These are phyloP conservation scores for Hippasteria phrygiana DNA, from an alignment of 53 echinoderm and acorn worm species.

Conservation along the genomic window DNA sequence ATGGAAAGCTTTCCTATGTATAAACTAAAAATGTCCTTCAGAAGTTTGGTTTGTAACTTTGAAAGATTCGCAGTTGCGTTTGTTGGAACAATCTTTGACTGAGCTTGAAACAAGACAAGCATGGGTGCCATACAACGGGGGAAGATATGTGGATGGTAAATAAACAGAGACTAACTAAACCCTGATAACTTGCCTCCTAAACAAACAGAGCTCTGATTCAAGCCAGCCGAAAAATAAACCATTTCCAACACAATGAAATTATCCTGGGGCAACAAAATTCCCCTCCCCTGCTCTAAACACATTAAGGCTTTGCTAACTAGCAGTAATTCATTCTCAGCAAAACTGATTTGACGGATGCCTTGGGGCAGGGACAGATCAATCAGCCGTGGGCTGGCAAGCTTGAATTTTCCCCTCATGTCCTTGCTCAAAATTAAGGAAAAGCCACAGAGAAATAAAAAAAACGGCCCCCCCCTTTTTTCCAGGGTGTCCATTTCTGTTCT, in stretches of 20 bases:
- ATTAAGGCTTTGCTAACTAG: conserved; percentile 66
- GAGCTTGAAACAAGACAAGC: not conserved
- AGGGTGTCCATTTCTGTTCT: not conserved
- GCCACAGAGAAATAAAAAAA: conserved; percentile 11
- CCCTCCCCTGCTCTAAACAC: conserved; percentile 55
- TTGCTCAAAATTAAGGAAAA: conserved; percentile 38
- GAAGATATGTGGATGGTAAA: conserved; percentile 1
- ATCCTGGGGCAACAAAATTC: conserved; percentile 55
- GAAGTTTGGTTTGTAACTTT: too few relatives aligned
- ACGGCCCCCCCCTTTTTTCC: not conserved
- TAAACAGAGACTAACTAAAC: conserved; percentile 54
- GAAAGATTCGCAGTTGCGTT: too few relatives aligned
- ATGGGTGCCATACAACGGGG: not conserved
- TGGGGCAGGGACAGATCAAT: conserved; percentile 37
- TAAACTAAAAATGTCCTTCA: too few relatives aligned
- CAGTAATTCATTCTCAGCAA: conserved; percentile 55
- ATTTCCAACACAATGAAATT: conserved; percentile 57
- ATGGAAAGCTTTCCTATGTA: too few relatives aligned
- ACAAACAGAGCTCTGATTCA: conserved; percentile 30
- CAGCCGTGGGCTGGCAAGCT: conserved; percentile 14
- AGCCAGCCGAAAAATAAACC: conserved; percentile 45
- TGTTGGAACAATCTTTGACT: not conserved
- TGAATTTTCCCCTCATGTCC: conserved; percentile 26
- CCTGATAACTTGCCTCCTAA: conserved; percentile 42
- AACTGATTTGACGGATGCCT: conserved; percentile 55